Base-by-base conservation (phyloP, 1,140 invertebrate genomes). In the Diabrotica virgifera region DNA sequence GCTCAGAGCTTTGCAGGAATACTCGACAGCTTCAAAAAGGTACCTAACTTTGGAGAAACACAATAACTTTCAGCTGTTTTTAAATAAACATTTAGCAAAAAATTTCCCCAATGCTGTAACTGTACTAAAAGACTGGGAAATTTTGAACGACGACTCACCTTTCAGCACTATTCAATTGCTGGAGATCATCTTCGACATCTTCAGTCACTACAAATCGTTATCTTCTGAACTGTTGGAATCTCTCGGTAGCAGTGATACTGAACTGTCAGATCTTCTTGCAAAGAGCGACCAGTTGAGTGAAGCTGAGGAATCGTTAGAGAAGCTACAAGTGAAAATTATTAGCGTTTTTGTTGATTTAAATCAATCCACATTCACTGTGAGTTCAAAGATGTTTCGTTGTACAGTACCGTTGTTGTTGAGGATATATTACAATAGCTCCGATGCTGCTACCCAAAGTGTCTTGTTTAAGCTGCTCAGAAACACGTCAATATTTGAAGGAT, bases 291-390 rank as follows among this genome's bases (percentile, higher is more conserved):
- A 73, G 12, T 52, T 38, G 0, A 61, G 78, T 52, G 67, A 78
- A 12, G 12, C 11, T 5, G 35, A 55, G 54, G 52, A 38, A 35
- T 53, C 51, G 11, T 54, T 74, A 80, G 40, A 79, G 80, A 46
- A 68, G 59, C 78, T 90, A 61, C 86, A 89, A 78, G 79, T 89
- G 2, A 89, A 89, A 78, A 80, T 85, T 2, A 83, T 89, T 10
- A 84, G 85, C 54, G 82, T 89, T 38, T 84, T 89, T 71, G 68
- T 89, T 5, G 75, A 78, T 52, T 68, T 87, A 7, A 84, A 88
- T 70, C 80, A 80, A n/a, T 79, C 80, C 7, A 78, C 81, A 6
- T 84, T 89, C 68, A 79, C 82, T 12, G 79, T 84, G 4, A 78
- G 83, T 36, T 83, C 85, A 67, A 68, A 82, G 52, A 81, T 86